Evolutionary conservation across 2,113 vertebrate species (phyloP).

Genomic region (Orientallactaga bullata): DNA sequence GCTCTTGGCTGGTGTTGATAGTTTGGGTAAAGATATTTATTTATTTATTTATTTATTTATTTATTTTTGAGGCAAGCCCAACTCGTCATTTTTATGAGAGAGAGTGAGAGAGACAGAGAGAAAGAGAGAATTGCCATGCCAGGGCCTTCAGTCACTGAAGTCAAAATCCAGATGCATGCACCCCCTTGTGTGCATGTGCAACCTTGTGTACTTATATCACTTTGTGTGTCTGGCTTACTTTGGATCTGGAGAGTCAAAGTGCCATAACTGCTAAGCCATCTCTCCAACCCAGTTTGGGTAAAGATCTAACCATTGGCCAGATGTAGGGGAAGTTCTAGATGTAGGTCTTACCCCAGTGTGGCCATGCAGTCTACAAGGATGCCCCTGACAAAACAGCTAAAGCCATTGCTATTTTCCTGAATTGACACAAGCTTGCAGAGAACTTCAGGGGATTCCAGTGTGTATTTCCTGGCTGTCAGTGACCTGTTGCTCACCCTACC

Average conservation of each 20-base stretch:
- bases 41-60: constrained; percentile 27
- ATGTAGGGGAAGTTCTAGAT: constrained; percentile 99
- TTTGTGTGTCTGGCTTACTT: no score
- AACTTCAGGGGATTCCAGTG: constrained; percentile 96
- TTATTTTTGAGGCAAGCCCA: no score
- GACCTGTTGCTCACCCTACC: constrained; percentile 70
- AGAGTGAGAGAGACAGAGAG: no score
- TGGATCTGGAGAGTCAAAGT: no score
- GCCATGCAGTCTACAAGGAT: constrained; percentile 98
- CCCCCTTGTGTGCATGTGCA: no score
- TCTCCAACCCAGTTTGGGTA: constrained; percentile 90
- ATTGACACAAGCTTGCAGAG: constrained; percentile 97
- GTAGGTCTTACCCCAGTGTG: constrained; percentile 98
- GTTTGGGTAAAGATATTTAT: background rate
- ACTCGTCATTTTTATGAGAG: no score
- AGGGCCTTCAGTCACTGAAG: no score
- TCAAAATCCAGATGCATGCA: no score
- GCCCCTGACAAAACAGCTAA: constrained; percentile 99
- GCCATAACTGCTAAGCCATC: no score
- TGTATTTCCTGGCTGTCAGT: constrained; percentile 90
- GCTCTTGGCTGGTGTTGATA: constrained; percentile 93
- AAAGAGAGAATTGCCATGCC: no score
- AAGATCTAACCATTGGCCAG: constrained; percentile 99
- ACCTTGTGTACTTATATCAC: no score
- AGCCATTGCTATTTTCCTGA: constrained; percentile 96